These are phyloP conservation scores for Promerops cafer DNA, from an alignment of 2,113 vertebrate species.

Conservation along the genomic window DNA sequence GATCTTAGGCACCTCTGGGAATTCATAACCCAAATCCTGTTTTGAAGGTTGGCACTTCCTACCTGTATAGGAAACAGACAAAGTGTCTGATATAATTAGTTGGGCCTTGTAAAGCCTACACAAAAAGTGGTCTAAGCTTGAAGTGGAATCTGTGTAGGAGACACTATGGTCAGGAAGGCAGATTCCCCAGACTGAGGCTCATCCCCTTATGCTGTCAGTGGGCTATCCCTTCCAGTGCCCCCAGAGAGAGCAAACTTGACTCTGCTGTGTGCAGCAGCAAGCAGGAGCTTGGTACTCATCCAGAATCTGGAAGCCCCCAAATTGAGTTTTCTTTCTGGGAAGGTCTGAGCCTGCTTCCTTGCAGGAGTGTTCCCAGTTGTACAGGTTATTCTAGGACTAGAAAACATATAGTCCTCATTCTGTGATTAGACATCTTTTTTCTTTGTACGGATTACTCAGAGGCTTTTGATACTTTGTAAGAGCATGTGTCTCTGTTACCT, in stretches of 20 bases:
- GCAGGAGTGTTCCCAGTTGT: neutral
- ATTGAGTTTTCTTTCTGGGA: neutral
- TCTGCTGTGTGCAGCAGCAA: neutral
- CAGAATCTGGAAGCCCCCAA: neutral
- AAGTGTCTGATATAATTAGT: neutral
- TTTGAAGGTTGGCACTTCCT: neutral
- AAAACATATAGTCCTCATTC: neutral
- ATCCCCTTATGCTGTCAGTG: fast-evolving
- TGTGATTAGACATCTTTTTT: neutral
- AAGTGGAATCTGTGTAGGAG: neutral
- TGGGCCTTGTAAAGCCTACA: neutral
- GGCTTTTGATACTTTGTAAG: neutral
- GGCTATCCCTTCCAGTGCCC: neutral
- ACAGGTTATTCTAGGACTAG: neutral
- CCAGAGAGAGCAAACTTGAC: neutral
- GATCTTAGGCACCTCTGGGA: neutral
- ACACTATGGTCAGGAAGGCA: neutral
- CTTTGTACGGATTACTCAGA: neutral
- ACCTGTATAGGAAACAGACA: neutral
- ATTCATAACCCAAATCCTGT: neutral
- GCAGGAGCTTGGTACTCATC: neutral
- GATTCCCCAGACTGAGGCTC: neutral
- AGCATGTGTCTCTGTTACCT: neutral
- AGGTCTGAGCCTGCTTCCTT: neutral
- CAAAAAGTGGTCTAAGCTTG: neutral